Evolutionary conservation across 2,888 invertebrate species (phyloP).

Genomic region (Penaeus monodon): DNA sequence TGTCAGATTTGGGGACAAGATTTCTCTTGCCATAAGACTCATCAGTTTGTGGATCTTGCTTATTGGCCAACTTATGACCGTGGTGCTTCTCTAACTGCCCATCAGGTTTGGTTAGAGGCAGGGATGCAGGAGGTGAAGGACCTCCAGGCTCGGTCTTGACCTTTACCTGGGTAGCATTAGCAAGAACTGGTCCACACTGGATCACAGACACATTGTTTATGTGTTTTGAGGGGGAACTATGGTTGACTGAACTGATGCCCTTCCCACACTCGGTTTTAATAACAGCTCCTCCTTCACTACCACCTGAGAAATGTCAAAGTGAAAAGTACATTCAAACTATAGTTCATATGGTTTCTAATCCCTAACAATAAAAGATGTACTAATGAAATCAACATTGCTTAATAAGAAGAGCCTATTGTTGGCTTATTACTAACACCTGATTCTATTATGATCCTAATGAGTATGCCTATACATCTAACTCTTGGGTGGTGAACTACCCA

Average conservation of each 20-base stretch:
- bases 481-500: too few species aligned
- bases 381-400: too few species aligned
- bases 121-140: conserved; percentile 23
- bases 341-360: too few species aligned
- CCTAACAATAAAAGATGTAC: too few species aligned
- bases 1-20: too few species aligned
- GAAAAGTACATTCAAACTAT: background rate
- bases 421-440: too few species aligned
- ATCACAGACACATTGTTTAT: conserved; percentile 58
- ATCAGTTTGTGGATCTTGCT: too few species aligned
- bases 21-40: too few species aligned
- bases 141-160: conserved; percentile 52
- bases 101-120: conserved; percentile 21
- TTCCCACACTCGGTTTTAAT: conserved; percentile 42
- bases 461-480: too few species aligned
- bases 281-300: conserved; percentile 30
- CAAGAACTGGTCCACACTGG: conserved; percentile 54
- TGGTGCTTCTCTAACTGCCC: conserved; percentile 18
- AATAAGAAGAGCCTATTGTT: too few species aligned
- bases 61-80: background rate
- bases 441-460: too few species aligned
- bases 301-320: conserved; percentile 32
- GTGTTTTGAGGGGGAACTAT: conserved; percentile 31
- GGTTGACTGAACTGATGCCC: conserved; percentile 1
- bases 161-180: conserved; percentile 47